Evolutionary conservation across 2,888 invertebrate species (phyloP).

Genomic region (Limnephilus auricula): DNA sequence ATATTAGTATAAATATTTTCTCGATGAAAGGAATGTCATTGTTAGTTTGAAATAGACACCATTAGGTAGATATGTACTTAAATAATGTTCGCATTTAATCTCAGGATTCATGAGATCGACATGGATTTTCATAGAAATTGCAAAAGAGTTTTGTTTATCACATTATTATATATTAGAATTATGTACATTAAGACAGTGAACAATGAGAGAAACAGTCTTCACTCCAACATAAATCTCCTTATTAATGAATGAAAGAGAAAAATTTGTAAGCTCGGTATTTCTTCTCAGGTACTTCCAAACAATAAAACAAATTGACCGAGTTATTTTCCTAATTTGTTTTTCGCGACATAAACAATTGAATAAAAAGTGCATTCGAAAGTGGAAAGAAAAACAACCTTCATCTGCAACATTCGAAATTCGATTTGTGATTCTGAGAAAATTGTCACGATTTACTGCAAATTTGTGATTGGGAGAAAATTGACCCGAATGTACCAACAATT

Average conservation of each 20-base stretch:
- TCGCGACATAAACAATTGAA: not conserved
- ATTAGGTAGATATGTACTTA: not conserved
- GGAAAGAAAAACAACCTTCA: not conserved
- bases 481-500: not conserved
- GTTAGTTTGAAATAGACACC: not conserved
- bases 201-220: too few species aligned
- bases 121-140: not conserved
- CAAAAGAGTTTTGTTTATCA: not conserved
- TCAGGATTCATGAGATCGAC: too few species aligned
- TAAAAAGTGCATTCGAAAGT: not conserved
- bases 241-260: too few species aligned
- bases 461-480: not conserved
- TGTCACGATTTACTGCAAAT: not conserved
- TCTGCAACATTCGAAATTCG: not conserved
- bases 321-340: not conserved
- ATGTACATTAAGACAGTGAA: too few species aligned
- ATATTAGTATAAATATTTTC: not conserved
- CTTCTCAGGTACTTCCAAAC: not conserved
- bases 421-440: not conserved
- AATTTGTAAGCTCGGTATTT: not conserved
- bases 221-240: too few species aligned
- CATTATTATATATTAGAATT: too few species aligned
- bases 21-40: not conserved
- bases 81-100: too few species aligned
- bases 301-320: not conserved